A percentile compares a stretch with the other conserved stretches of the same genome.
Evolutionary conservation across 1,140 invertebrate genomes (phyloP).

Genomic region (Thrips palmi): DNA sequence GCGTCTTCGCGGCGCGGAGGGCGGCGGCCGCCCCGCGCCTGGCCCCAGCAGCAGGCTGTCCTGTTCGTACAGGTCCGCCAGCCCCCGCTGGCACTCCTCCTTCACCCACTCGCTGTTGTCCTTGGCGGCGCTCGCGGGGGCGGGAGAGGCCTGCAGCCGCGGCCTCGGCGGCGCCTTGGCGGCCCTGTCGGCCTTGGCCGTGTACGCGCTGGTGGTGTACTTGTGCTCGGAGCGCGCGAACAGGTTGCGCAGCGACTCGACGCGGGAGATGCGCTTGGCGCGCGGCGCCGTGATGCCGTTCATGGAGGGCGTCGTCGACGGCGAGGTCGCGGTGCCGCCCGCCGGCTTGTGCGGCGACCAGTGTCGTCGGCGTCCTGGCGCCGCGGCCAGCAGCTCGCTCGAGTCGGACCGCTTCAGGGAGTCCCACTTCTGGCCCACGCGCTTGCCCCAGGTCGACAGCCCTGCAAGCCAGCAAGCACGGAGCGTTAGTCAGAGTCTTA

Average conservation of each 20-base stretch:
- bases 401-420: constrained; percentile 37
- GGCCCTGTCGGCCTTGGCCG: constrained; percentile 1
- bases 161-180: too few relatives aligned
- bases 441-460: constrained; percentile 42
- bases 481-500: too few relatives aligned
- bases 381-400: constrained; percentile 30
- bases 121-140: constrained; percentile 3
- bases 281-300: constrained; percentile 14
- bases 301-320: constrained; percentile 7
- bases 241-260: constrained; percentile 35
- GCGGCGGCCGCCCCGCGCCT: too few relatives aligned
- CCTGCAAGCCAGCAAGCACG: constrained; percentile 22
- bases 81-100: constrained; percentile 19
- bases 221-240: constrained; percentile 19
- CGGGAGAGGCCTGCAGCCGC: too few relatives aligned
- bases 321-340: constrained; percentile 5
- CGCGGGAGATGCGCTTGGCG: constrained; percentile 30
- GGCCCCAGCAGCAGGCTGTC: constrained; percentile 14
- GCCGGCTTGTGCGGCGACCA: constrained; percentile 27
- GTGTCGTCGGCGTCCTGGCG: constrained; percentile 23
- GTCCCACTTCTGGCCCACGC: constrained; percentile 40
- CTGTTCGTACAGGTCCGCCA: constrained; percentile 19
- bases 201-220: background rate
- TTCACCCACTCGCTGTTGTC: constrained; percentile 18
- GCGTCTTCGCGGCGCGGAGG: too few relatives aligned